Conservation (phyloP, 2,797 vertebrate genomes). For the Myotis vivesi region DNA sequence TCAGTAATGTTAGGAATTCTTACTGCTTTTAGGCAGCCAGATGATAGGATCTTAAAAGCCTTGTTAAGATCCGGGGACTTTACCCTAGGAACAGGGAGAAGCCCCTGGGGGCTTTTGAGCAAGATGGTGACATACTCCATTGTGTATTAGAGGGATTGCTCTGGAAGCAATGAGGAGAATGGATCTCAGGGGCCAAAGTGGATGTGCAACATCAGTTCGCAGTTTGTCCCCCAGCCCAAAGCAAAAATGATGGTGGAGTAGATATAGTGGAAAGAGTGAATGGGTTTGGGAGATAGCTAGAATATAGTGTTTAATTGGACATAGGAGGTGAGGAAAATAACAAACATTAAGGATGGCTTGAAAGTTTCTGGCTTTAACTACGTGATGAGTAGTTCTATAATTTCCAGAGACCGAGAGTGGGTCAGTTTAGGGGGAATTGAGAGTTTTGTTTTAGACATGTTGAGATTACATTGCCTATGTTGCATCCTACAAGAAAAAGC, state of each 20-base stretch:
- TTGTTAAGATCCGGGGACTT: not conserved
- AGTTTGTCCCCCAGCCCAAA: not conserved
- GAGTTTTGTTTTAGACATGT: not conserved
- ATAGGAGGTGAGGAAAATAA: constrained; percentile 25
- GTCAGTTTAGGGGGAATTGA: not conserved
- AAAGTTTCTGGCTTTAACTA: constrained; percentile 37
- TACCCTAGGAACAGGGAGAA: not conserved
- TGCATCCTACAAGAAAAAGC: constrained; percentile 6
- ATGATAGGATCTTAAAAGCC: not conserved
- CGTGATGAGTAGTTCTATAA: not conserved
- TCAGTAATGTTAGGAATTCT: not conserved
- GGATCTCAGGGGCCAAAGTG: not conserved
- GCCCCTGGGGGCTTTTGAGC: not conserved
- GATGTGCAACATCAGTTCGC: not conserved
- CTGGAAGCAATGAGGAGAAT: not conserved
- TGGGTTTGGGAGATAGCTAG: not conserved
- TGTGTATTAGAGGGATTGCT: not conserved
- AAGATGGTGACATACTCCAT: not conserved
- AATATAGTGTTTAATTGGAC: not conserved
- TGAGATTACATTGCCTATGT: not conserved
- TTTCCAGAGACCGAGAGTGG: constrained; percentile 10
- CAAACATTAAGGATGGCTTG: not conserved
- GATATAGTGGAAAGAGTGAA: not conserved
- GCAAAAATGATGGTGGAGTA: not conserved
- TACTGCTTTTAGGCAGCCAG: constrained; percentile 3